Evolutionary conservation across 92 coral and sea anemone species (phyloP).

Genomic region (Palythoa grandiflora): DNA sequence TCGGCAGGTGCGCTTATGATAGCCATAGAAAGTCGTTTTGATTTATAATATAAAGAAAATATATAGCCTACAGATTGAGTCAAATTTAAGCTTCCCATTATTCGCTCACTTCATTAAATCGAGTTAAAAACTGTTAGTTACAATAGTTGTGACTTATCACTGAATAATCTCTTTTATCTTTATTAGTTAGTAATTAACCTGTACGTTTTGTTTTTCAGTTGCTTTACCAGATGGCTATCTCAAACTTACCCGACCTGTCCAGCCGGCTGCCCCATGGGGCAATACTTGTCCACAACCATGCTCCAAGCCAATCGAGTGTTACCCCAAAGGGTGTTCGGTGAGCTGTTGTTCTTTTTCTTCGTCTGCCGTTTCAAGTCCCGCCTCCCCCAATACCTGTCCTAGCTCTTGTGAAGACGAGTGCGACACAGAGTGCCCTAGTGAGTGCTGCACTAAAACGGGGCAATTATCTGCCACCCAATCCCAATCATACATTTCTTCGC

Average conservation of each 20-base stretch:
- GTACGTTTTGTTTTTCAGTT: slow-evolving; percentile 46
- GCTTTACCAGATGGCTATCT: slow-evolving; percentile 79
- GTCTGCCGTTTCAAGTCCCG: slow-evolving; percentile 13
- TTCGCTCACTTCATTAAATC: background rate
- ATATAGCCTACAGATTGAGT: too few relatives aligned
- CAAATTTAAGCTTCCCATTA: too few relatives aligned
- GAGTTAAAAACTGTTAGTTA: background rate
- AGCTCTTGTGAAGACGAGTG: slow-evolving; percentile 63
- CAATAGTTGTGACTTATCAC: background rate
- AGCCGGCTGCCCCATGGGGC: slow-evolving; percentile 24
- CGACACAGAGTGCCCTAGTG: slow-evolving; percentile 68
- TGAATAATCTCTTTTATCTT: background rate
- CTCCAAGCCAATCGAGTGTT: slow-evolving; percentile 77
- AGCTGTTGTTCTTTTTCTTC: slow-evolving; percentile 75
- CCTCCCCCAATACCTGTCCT: slow-evolving; percentile 55
- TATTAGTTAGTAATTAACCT: background rate
- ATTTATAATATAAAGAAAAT: too few relatives aligned
- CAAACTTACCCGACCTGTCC: slow-evolving; percentile 65
- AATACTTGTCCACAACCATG: slow-evolving; percentile 87
- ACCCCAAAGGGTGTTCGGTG: slow-evolving; percentile 67
- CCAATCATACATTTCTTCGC: slow-evolving; percentile 31
- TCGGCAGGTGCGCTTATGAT: slow-evolving; percentile 68
- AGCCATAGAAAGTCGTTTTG: background rate
- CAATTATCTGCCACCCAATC: slow-evolving; percentile 46
- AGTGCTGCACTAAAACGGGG: slow-evolving; percentile 64